These are phyloP conservation scores for Trichacis sp. DNA, from an alignment of 2,888 invertebrate species.

Conservation along the genomic window DNA sequence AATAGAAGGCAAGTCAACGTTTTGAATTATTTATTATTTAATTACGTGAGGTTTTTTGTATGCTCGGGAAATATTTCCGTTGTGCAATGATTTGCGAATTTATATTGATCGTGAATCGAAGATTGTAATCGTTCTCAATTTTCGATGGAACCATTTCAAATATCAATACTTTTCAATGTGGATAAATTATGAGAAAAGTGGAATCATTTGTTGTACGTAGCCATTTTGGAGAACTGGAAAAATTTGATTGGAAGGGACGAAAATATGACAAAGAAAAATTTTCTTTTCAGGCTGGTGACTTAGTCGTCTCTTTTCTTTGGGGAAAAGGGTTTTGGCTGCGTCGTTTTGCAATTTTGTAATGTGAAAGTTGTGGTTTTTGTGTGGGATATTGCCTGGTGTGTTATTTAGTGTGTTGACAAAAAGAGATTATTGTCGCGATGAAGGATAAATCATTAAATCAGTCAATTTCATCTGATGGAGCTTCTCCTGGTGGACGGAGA, in stretches of 20 bases:
- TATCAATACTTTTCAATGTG: not conserved
- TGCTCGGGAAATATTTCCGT: constrained; percentile 20
- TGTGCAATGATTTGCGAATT: constrained; percentile 6
- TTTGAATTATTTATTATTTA: constrained; percentile 38
- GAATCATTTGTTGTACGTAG: constrained; percentile 18
- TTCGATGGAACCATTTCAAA: too few relatives aligned
- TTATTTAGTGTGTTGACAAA: not conserved
- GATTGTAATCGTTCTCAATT: too few relatives aligned
- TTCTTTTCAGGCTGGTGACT: constrained; percentile 29
- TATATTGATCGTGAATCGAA: too few relatives aligned
- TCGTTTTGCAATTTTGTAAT: not conserved
- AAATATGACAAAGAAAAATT: not conserved
- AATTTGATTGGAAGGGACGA: not conserved
- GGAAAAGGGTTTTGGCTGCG: not conserved
- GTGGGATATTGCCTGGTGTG: not conserved
- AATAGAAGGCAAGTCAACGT: constrained; percentile 3
- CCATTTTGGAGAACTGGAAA: constrained; percentile 45
- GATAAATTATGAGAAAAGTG: not conserved
- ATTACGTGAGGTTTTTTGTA: too few relatives aligned
- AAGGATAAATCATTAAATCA: constrained; percentile 52
- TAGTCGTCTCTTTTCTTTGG: not conserved
- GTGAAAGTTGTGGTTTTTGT: not conserved
- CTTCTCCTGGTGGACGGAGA: constrained; percentile 69
- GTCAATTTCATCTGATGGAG: constrained; percentile 59
- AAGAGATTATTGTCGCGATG: constrained; percentile 13